Evolutionary conservation across 2,113 vertebrate genomes (phyloP).

Genomic region (Fregetta grallaria): DNA sequence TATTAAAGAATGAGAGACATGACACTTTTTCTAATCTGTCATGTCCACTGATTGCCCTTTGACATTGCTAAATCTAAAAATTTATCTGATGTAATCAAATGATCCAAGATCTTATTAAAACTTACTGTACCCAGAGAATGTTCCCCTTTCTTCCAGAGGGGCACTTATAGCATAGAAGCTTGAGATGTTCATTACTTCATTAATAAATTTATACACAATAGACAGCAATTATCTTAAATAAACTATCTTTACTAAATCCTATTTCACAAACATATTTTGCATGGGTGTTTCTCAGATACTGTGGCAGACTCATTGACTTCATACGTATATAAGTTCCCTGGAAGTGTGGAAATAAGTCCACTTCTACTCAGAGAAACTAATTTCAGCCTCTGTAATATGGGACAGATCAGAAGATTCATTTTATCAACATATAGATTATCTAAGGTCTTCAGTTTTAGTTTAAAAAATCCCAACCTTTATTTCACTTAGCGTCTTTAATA

Average conservation of each 20-base stretch:
- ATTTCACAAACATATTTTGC: neutral
- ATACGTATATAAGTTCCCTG: neutral
- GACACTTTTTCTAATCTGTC: neutral
- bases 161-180: neutral
- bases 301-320: neutral
- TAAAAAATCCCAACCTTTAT: neutral
- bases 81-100: neutral
- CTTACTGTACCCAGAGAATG: neutral
- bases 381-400: neutral
- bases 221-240: neutral
- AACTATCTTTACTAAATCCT: neutral
- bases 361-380: neutral
- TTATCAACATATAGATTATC: neutral
- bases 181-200: neutral
- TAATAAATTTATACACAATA: neutral
- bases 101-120: neutral
- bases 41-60: neutral
- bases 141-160: neutral
- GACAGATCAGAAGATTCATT: neutral
- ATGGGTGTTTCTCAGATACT: neutral
- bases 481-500: neutral
- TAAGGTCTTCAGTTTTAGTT: neutral
- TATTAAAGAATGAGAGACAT: neutral
- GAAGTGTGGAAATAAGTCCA: neutral
- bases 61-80: neutral